Evolutionary conservation across 2,113 vertebrate genomes (phyloP), one percentile per base, ranked within the genome.

Genomic region (Calonectris borealis): DNA sequence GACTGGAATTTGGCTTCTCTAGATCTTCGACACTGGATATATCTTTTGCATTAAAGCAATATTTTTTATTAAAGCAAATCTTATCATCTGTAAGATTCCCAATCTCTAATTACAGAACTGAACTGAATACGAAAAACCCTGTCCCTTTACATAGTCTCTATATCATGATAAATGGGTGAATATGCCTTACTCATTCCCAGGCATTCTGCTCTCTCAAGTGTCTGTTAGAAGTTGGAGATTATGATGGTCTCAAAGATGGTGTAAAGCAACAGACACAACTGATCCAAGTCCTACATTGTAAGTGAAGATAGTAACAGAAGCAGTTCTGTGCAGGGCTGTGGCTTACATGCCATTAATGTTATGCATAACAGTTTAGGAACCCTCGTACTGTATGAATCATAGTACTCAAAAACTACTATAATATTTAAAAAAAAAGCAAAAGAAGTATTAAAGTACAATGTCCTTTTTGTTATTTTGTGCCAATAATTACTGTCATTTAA

Each of bases 61-160:
- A 5, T 10, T 24, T 75, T 83, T 36, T 5, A 44, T 38, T 7
- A 49, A 76, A 79, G 3, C 3, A 48, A 62, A 42, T 38, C 6
- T 65, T 78, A 26, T 55, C 14, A 26, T 55, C 14, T 2, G 3
- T 52, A 68, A 3, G 1, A 40, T 83, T 89, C 17, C 11, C 6
- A 32, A 1, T 71, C 6, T 86, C 7, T 76, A 64, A 68, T 34
- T 38, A 58, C 9, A 49, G 34, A 80, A 26, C 11, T 44, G 31
- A 86, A 76, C 27, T 16, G 13, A 86, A 76, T 24, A 80, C 0
- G 0, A 58, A 83, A 62, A 16, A 0, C 2, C 4, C 9, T 51
- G 2, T 24, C 4, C 8, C 14, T 73, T 86, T 71, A 31, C 25
- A 64, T 9, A 25, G 14, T 42, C 29, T 69, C 14, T 34, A 3